Evolutionary conservation across 2,113 vertebrate genomes (phyloP).

Genomic region (Carassius carassius): DNA sequence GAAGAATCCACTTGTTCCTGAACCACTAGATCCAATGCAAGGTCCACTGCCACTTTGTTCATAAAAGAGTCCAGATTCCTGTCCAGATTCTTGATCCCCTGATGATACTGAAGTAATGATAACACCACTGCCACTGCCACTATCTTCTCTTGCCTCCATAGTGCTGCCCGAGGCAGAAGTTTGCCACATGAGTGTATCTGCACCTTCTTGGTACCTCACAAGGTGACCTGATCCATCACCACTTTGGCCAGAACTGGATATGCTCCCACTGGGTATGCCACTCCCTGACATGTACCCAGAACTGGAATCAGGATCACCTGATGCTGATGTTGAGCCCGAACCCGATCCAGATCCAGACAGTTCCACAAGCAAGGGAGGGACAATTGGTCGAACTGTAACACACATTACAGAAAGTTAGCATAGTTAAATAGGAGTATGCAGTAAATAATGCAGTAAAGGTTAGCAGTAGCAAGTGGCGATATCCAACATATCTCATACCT

Average conservation of each 20-base stretch:
- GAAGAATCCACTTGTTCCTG: conserved; percentile 31
- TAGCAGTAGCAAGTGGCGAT: background rate
- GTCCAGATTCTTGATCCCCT: conserved; percentile 52
- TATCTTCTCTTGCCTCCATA: conserved; percentile 63
- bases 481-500: conserved; percentile 43
- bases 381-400: conserved; percentile 70
- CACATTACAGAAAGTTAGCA: background rate
- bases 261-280: background rate
- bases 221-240: conserved; percentile 61
- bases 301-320: conserved; percentile 61
- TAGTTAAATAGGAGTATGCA: background rate
- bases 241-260: conserved; percentile 60
- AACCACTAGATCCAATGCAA: conserved; percentile 52
- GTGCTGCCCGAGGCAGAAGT: conserved; percentile 59
- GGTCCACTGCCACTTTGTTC: conserved; percentile 4
- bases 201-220: conserved; percentile 54
- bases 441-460: background rate
- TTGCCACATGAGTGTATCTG: conserved; percentile 57
- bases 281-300: conserved; percentile 65
- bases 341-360: conserved; percentile 58
- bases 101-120: conserved; percentile 52
- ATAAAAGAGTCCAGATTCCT: conserved; percentile 41
- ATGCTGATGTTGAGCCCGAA: conserved; percentile 57
- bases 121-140: conserved; percentile 52
- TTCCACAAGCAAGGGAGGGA: conserved; percentile 65